Evolutionary conservation across 2,797 vertebrate genomes (phyloP).

Genomic region (Hydrophis major): DNA sequence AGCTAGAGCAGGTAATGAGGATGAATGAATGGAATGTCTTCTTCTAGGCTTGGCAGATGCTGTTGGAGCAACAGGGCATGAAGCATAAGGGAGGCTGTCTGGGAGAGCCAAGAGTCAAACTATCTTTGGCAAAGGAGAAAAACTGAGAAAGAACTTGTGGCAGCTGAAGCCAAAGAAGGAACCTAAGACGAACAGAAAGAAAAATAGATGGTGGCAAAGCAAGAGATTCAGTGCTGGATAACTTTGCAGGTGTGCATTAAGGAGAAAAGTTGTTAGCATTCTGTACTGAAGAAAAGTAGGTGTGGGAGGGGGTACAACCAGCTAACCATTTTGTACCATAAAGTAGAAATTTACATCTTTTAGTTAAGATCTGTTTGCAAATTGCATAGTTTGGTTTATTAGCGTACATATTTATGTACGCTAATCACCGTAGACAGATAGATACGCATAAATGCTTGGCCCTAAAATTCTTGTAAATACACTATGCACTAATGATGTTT

Average conservation of each 20-base stretch:
- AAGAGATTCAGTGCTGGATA: background rate
- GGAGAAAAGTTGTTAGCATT: background rate
- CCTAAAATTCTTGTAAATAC: background rate
- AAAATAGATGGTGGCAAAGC: background rate
- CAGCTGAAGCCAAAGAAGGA: background rate
- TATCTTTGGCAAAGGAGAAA: background rate
- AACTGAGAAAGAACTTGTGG: background rate
- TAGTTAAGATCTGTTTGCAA: background rate
- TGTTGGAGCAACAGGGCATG: background rate
- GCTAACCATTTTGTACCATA: background rate
- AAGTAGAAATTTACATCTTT: background rate
- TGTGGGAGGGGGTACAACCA: background rate
- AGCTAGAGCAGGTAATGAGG: background rate
- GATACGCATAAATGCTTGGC: background rate
- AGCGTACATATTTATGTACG: background rate
- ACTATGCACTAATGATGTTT: background rate
- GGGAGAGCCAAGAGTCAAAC: background rate
- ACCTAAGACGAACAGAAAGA: background rate
- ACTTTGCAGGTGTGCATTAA: background rate
- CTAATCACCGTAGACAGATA: background rate
- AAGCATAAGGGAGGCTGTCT: background rate
- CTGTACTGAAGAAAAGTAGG: background rate
- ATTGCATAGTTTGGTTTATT: background rate
- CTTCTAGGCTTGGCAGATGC: background rate
- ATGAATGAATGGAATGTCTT: background rate